Evolutionary conservation across 2,888 invertebrate genomes (phyloP), one percentile per base, ranked within the genome.

Genomic region (Caenorhabditis sinica): DNA sequence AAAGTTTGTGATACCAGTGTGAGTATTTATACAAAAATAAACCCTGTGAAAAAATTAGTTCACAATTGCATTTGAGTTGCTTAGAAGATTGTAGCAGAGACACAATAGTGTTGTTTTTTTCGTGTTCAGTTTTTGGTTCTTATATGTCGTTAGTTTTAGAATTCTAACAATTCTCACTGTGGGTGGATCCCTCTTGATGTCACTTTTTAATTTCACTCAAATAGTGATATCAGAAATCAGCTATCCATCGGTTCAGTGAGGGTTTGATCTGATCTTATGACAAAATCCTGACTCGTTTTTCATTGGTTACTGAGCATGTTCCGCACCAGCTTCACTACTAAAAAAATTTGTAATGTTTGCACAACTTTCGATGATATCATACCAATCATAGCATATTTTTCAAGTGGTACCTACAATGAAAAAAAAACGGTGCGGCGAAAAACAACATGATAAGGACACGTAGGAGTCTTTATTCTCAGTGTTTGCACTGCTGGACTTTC

Each of bases 331-430:
- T 51, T 20, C n/a, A 51, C 51, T 23, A 20, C 51, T 40, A 40
- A 40, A 40, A 40, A 60, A 49, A 15, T 28, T 69, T 61, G 25
- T 69, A n/a, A 61, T 72, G 33, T 80, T 80, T 80, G 72, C 80
- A 58, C 66, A 73, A 33, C 17, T 65, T 71, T 72, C 65, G 58
- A 65, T 80, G 80, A 72, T 72, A 80, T 80, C 71, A 79, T 79
- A 58, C 45, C n/a, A 20, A 40, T 69, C 53, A 69, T 61, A 43
- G 53, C 61, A 43, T 45, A 60, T 49, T 30, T 72, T 60, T 80
- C 72, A 80, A 80, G 80, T 77, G 77, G 77, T 58, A 56, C 79
- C 20, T 60, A 36, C 71, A 23, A 40, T 33, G 40, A 23, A 49
- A 51, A 20, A 20, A 25, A 13, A 9, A 23, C 23, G 20, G 15